phyloP scores from a whole-genome alignment of 2,113 vertebrate species.

The Glareola pratincola region DNA sequence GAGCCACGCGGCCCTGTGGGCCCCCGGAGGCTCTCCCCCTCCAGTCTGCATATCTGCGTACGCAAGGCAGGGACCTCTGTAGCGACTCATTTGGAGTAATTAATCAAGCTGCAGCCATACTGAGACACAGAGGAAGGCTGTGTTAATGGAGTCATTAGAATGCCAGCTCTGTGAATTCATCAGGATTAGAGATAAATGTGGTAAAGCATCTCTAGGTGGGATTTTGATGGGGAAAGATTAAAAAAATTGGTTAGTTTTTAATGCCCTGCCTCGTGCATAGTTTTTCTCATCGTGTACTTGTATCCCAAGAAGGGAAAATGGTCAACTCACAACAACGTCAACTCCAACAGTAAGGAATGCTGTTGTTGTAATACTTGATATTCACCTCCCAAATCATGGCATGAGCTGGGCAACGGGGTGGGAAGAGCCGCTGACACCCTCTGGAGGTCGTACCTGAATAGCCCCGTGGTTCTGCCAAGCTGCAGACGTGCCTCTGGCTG shows the following conservation, averaged over 20 bases:
- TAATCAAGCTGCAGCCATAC: conserved; percentile 50
- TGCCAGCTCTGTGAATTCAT: conserved; percentile 5
- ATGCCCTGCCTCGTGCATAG: not conserved
- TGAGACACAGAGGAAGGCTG: conserved; percentile 26
- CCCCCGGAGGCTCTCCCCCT: not conserved
- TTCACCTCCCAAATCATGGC: not conserved
- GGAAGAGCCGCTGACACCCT: not conserved
- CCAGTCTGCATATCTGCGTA: not conserved
- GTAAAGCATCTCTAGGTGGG: conserved; percentile 4
- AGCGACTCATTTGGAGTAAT: conserved; percentile 50
- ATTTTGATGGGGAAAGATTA: not conserved
- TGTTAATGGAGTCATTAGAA: conserved; percentile 67
- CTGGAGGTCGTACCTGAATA: fast-evolving
- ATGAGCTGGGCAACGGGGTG: not conserved
- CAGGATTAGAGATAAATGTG: conserved; percentile 2
- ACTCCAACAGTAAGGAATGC: not conserved
- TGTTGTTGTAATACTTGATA: not conserved
- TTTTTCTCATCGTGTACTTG: not conserved
- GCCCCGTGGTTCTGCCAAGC: not conserved
- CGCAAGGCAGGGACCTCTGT: not conserved
- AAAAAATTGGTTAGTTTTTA: not conserved
- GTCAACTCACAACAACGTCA: not conserved
- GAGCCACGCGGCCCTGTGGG: not conserved
- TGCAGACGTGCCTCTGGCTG: fast-evolving
- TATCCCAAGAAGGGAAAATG: not conserved